Evolutionary conservation across 2,797 vertebrate species (phyloP).

Genomic region (Esox lucius): DNA sequence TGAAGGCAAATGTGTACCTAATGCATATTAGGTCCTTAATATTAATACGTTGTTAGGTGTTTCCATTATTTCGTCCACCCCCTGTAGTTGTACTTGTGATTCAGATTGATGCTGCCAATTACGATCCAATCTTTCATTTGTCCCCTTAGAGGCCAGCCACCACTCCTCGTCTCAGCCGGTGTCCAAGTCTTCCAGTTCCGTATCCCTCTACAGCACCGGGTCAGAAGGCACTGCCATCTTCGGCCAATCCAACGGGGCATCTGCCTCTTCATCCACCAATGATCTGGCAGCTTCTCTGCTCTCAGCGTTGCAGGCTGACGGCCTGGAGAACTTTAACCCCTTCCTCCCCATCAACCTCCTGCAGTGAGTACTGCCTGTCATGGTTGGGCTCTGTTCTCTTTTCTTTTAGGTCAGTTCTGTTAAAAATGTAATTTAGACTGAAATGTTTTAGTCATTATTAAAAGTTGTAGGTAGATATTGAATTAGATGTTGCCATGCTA

Average conservation of each 20-base stretch:
- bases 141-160: conserved; percentile 60
- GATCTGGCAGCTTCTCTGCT: conserved; percentile 78
- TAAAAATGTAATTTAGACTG: background rate
- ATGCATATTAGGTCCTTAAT: too few species aligned
- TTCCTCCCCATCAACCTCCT: conserved; percentile 82
- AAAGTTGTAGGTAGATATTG: too few species aligned
- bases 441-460: background rate
- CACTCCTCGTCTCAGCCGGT: conserved; percentile 69
- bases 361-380: conserved; percentile 71
- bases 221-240: conserved; percentile 79
- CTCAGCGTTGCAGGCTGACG: conserved; percentile 71
- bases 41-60: too few species aligned
- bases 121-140: background rate
- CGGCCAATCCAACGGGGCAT: conserved; percentile 77
- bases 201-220: conserved; percentile 78
- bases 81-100: background rate
- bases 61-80: too few species aligned
- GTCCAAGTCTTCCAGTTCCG: conserved; percentile 81
- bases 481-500: background rate
- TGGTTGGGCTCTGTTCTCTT: too few species aligned
- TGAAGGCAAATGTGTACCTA: too few species aligned
- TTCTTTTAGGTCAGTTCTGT: too few species aligned
- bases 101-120: background rate
- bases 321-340: conserved; percentile 78
- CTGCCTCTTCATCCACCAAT: conserved; percentile 77